Evolutionary conservation across 2,888 invertebrate genomes (phyloP), one percentile per base, ranked within the genome.

Genomic region (Orthosia incerta): DNA sequence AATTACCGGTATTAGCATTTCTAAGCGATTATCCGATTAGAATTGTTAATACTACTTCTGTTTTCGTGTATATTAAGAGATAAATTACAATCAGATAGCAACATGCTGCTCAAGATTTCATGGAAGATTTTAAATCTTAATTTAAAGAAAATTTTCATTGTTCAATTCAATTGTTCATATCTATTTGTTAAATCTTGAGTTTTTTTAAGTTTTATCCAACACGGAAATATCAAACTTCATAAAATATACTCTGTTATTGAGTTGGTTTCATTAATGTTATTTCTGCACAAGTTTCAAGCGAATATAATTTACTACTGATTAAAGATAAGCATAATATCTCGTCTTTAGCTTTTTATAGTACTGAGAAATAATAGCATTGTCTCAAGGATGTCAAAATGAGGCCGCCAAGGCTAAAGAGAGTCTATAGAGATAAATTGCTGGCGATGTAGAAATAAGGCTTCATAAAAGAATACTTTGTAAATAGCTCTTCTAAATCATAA

Each of bases 321-420:
- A 23, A 75, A 74, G 3, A 26, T 51, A 45, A 80, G 45, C 39
- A 39, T 64, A 75, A 39, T 64, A 75, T 59, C 31, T 53, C 18
- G 63, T 75, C 13, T 80, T 59, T 45, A 48, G 57, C 13, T 26
- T 64, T 75, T 76, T 81, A 81, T 81, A 51, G 31, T 76, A 26
- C 31, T n/a, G n/a, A 53, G 16, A n/a, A 66, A 61, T 81, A 76
- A 46, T 31, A 76, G 76, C 46, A 76, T n/a, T 65, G 60, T 76
- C 76, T 76, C 60, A 81, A 76, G 76, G 82, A 45, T 50, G 15
- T 46, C 20, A 18, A 50, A 76, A 61, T 81, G 45, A 81, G 66
- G 50, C 66, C 66, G 59, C 15, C n/a, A 53, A 59, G 46, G 16
- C 50, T 71, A n/a, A 1, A n/a, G 31, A 51, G 18, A 23, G 23